A percentile compares a stretch with the other conserved stretches of the same genome.
phyloP scores from a whole-genome alignment of 2,888 invertebrate genomes.

The Dynastes maya region DNA sequence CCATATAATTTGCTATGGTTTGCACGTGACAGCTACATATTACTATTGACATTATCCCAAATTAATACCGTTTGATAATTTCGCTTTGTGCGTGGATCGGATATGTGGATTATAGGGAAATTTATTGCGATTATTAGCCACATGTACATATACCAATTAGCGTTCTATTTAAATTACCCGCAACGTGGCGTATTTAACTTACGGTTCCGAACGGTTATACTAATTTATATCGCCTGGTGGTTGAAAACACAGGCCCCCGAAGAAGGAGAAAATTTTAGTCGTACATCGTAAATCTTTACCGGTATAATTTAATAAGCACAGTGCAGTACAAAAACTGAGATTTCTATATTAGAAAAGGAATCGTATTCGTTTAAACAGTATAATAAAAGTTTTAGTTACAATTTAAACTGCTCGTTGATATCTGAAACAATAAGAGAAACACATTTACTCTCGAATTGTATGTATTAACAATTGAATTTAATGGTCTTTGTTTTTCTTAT shows the following conservation, averaged over 20 bases:
- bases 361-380: too few relatives aligned
- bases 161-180: conserved; percentile 28
- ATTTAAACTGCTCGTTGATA: too few relatives aligned
- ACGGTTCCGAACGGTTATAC: neutral
- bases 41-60: neutral
- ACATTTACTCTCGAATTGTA: too few relatives aligned
- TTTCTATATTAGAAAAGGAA: too few relatives aligned
- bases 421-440: too few relatives aligned
- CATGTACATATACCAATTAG: conserved; percentile 28
- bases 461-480: too few relatives aligned
- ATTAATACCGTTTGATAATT: conserved; percentile 27
- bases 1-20: neutral
- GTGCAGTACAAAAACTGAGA: too few relatives aligned
- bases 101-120: conserved; percentile 5
- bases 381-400: too few relatives aligned
- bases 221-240: conserved; percentile 13
- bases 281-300: too few relatives aligned
- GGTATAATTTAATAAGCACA: too few relatives aligned
- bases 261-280: too few relatives aligned
- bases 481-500: too few relatives aligned
- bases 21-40: neutral
- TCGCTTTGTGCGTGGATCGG: conserved; percentile 22
- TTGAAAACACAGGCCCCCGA: neutral
- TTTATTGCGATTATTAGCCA: conserved; percentile 29
- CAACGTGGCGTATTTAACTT: neutral